Evolutionary conservation across 1,140 invertebrate species (phyloP).

Genomic region (Drosophila bocki): DNA sequence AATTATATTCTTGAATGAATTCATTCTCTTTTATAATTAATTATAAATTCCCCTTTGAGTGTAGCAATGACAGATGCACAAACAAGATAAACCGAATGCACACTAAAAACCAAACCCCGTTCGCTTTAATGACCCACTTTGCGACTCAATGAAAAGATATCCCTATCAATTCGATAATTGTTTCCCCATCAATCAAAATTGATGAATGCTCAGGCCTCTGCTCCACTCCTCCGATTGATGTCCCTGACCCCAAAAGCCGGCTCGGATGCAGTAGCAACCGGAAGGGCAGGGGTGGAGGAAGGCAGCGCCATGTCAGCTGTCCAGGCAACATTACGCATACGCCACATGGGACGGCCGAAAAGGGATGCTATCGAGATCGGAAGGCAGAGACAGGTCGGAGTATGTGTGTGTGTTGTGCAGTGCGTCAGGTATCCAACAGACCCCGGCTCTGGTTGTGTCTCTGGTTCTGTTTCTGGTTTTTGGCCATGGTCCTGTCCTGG

Average conservation of each 20-base stretch:
- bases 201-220: slow-evolving; percentile 24
- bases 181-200: slow-evolving; percentile 42
- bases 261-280: slow-evolving; percentile 32
- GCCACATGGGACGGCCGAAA: slow-evolving; percentile 53
- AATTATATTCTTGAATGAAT: slow-evolving; percentile 2
- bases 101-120: slow-evolving; percentile 17
- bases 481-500: slow-evolving; percentile 16
- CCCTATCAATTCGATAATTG: slow-evolving; percentile 31
- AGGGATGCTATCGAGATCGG: slow-evolving; percentile 4
- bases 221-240: slow-evolving; percentile 5
- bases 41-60: not conserved
- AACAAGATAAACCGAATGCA: slow-evolving; percentile 7
- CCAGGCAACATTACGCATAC: slow-evolving; percentile 70
- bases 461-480: slow-evolving; percentile 33
- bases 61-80: slow-evolving; percentile 10
- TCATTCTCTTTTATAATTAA: slow-evolving; percentile 2
- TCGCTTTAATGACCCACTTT: slow-evolving; percentile 21
- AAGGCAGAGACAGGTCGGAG: slow-evolving; percentile 16
- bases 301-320: slow-evolving; percentile 47
- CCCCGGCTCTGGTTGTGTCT: slow-evolving; percentile 20
- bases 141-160: slow-evolving; percentile 32
- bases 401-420: slow-evolving; percentile 52
- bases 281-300: slow-evolving; percentile 12
- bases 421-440: slow-evolving; percentile 43
- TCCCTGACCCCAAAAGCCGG: slow-evolving; percentile 30